Evolutionary conservation across 1,140 invertebrate genomes (phyloP), one percentile per base, ranked within the genome.

Genomic region (Apis dorsata): DNA sequence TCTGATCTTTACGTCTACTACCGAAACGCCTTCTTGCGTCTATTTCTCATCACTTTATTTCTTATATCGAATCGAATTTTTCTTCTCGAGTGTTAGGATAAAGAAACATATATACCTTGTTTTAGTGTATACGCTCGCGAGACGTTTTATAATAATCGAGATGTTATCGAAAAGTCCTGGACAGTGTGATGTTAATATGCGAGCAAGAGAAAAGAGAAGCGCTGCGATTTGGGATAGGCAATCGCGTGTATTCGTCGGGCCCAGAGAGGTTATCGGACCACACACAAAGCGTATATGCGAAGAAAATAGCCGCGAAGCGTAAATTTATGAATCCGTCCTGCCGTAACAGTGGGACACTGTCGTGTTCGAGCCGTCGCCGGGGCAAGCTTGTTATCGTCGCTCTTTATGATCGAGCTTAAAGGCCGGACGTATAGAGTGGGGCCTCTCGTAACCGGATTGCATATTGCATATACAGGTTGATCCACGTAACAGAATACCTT

Each of bases 331-430:
- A 89, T 89, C 75, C 71, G 80, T 82, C 55, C 69, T 77, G 63
- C 57, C 65, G 81, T 89, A 88, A 86, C 86, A 88, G 79, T 78
- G 73, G 86, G 77, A 87, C 84, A 86, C 78, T 82, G 87, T 88
- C 81, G 79, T 81, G 69, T 69, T 62, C 83, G 68, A 78, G 72
- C 66, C 80, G 83, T 78, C 63, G 81, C 70, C 68, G 74, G 55
- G 72, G 55, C 62, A 57, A 62, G 78, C 84, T 77, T 81, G 87
- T 88, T 88, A 88, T 88, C 77, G 81, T 86, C 75, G 84, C 79
- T 88, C 87, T 88, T 89, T 89, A 89, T 85, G 85, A 88, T 88
- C 88, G 79, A 88, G 86, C 86, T 88, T 88, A 84, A 85, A 73
- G 79, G 59, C 10, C 84, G 73, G 63, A 34, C 76, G 77, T 76